A percentile compares a stretch with the other conserved stretches of the same genome.
Evolutionary conservation across 2,888 invertebrate genomes (phyloP).

Genomic region (Lamproptera curius): DNA sequence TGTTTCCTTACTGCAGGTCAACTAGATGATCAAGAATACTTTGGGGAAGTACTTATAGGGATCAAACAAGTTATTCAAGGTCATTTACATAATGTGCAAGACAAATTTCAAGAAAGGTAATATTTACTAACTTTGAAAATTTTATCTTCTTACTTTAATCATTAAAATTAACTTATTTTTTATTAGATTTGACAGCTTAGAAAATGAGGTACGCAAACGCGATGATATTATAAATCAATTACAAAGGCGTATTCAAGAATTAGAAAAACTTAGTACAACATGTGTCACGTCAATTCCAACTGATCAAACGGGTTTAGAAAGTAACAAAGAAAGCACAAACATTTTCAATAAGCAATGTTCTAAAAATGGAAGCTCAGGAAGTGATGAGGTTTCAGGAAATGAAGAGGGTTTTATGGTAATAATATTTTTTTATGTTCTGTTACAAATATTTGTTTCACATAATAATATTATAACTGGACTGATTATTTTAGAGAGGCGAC

Average conservation of each 20-base stretch:
- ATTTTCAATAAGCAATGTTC: constrained; percentile 29
- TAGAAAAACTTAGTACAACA: constrained; percentile 71
- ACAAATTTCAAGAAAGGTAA: constrained; percentile 82
- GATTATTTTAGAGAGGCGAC: constrained; percentile 80
- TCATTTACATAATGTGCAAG: constrained; percentile 84
- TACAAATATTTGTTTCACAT: not conserved
- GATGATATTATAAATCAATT: constrained; percentile 90
- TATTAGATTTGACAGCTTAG: constrained; percentile 83
- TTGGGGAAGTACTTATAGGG: constrained; percentile 87
- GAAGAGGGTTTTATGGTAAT: constrained; percentile 73
- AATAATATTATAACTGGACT: no score
- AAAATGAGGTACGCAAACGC: constrained; percentile 87
- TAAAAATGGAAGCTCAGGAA: constrained; percentile 65
- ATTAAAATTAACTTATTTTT: constrained; percentile 5
- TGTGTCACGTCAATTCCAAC: constrained; percentile 28
- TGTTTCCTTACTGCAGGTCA: constrained; percentile 63
- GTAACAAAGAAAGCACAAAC: constrained; percentile 26
- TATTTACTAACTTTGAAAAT: no score
- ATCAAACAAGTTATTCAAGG: constrained; percentile 90
- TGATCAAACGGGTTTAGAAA: constrained; percentile 22
- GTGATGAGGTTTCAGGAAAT: constrained; percentile 61
- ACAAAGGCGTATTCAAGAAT: constrained; percentile 83
- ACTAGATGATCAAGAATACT: constrained; percentile 87
- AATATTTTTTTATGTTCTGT: not conserved
- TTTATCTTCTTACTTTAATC: no score